Conservation (phyloP, 2,113 vertebrate genomes). For the Condylura cristata region DNA sequence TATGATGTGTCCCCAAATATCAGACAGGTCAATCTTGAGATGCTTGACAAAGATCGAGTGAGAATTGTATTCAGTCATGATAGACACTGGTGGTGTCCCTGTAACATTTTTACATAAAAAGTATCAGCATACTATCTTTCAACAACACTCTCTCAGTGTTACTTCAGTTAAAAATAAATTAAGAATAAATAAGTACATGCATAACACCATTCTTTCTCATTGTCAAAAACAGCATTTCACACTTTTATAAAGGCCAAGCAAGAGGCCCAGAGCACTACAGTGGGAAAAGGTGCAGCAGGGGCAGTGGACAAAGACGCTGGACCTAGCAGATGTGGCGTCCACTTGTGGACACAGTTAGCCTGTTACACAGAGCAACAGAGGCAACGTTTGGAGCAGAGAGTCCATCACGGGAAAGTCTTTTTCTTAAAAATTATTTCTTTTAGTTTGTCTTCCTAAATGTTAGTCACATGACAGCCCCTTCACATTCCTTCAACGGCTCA, state of each 20-base stretch:
- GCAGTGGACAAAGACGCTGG: neutral
- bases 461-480: conserved; percentile 34
- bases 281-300: neutral
- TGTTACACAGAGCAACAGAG: neutral
- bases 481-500: conserved; percentile 62
- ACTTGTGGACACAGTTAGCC: neutral
- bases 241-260: neutral
- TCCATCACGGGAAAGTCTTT: conserved; percentile 17
- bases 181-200: neutral
- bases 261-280: neutral
- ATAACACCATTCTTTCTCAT: neutral
- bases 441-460: conserved; percentile 56
- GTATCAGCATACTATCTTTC: neutral
- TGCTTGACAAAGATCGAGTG: neutral
- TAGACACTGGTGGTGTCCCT: neutral
- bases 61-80: neutral
- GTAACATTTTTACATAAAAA: neutral
- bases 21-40: neutral
- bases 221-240: neutral
- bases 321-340: neutral
- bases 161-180: no score
- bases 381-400: neutral
- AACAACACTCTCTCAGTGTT: neutral
- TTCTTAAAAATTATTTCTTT: conserved; percentile 34
- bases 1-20: neutral